Percentiles rank a stretch among this genome's conserved stretches.
phyloP scores from a whole-genome alignment of 2,797 vertebrate species.

The Gallirallus australis region DNA sequence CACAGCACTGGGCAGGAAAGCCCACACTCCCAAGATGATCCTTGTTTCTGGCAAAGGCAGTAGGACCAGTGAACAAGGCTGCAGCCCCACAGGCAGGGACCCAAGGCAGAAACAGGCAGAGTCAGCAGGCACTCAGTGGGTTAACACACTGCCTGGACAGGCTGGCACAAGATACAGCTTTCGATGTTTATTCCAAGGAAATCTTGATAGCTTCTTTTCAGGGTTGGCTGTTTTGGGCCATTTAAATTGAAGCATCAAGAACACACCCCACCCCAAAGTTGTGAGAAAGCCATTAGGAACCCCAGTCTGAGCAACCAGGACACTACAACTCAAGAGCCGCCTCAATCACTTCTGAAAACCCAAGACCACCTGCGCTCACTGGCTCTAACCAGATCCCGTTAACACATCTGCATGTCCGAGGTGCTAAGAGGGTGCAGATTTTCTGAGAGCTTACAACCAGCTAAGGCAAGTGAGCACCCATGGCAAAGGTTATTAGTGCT shows the following conservation, averaged over 20 bases:
- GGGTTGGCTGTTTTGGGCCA: background rate
- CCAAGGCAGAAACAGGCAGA: background rate
- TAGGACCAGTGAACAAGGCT: background rate
- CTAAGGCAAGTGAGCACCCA: background rate
- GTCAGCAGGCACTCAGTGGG: background rate
- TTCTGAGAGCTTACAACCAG: background rate
- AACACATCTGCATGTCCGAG: background rate
- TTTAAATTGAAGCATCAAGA: background rate
- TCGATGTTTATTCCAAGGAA: background rate
- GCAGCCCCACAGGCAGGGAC: background rate
- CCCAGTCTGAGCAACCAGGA: background rate
- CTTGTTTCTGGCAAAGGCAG: background rate
- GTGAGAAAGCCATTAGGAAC: background rate
- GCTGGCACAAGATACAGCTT: background rate
- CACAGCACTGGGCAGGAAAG: background rate
- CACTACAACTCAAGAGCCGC: background rate
- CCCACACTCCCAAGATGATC: accelerated
- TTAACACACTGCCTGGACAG: background rate
- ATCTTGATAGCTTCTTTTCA: background rate
- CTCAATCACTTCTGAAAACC: background rate
- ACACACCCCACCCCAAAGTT: background rate
- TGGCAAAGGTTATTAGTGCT: background rate
- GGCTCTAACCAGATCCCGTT: background rate
- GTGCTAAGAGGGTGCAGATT: background rate
- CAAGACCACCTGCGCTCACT: background rate